Evolutionary conservation across 2,113 vertebrate species (phyloP), one percentile per base, ranked within the genome.

Genomic region (Balaeniceps rex): DNA sequence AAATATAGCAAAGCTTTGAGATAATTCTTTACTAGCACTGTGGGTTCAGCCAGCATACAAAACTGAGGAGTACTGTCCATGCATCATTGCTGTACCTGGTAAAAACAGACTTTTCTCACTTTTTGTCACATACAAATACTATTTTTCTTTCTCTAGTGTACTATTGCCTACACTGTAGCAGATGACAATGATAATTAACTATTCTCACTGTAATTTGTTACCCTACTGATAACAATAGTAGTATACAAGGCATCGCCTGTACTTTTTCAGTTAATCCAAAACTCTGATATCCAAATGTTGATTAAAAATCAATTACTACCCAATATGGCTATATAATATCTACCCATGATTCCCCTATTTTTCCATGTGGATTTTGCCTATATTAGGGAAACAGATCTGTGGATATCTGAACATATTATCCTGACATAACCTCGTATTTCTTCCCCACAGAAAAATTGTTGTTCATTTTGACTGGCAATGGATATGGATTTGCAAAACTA

Each of bases 41-140:
- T 19, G 36, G 8, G 14, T 36, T 51, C 25, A 63, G 75, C 11
- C 29, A 69, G 33, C 10, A 19, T 2, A 7, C 23, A 34, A 24
- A 42, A 11, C 47, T 6, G 38, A 47, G 54, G 11, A 63, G n/a
- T 22, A 13, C 10, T 31, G 24, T 3, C 65, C 33, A 31, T 22
- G 13, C 0, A 19, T 4, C 26, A 21, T 0, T 12, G 12, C 14
- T 11, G 22, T 5, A 19, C 36, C 29, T 52, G 9, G 10, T 6
- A 31, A 44, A 28, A 74, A 28, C 40, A 46, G 60, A 3, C 13
- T 44, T 25, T 7, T 14, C 72, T 18, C 49, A 18, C 47, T 42
- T 34, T 9, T 57, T 25, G 17, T 23, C 12, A 13, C 1, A 16
- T 2, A 49, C 3, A 74, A 66, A n/a, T 10, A 29, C 5, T 8